A percentile compares a stretch with the other conserved stretches of the same genome.
Evolutionary conservation across 2,888 invertebrate species (phyloP).

Genomic region (Sphaeridia pumilis): DNA sequence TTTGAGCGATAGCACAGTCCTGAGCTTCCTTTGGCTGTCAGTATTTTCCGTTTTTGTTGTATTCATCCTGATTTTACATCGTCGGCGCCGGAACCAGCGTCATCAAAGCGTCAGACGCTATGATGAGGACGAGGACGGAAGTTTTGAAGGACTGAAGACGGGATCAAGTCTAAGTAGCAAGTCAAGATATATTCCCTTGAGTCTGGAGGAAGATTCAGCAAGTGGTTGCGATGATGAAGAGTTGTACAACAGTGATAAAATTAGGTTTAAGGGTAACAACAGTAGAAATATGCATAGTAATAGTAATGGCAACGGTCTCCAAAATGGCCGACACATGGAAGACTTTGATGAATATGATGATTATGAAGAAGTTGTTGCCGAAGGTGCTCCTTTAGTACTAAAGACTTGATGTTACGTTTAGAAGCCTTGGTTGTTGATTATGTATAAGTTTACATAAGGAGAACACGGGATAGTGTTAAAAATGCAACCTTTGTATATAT

Average conservation of each 20-base stretch:
- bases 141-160: constrained; percentile 5
- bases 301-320: neutral
- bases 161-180: constrained; percentile 6
- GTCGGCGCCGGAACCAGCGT: constrained; percentile 1
- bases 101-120: neutral
- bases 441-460: too few species aligned
- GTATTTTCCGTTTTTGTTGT: constrained; percentile 25
- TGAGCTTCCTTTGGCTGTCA: constrained; percentile 31
- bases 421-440: too few species aligned
- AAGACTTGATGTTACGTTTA: constrained; percentile 23
- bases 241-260: neutral
- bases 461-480: too few species aligned
- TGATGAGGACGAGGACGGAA: constrained; percentile 3
- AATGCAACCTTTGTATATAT: too few species aligned
- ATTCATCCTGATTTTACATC: constrained; percentile 22
- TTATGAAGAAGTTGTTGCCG: constrained; percentile 22
- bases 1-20: constrained; percentile 24
- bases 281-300: neutral
- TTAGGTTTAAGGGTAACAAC: neutral
- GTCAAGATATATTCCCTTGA: constrained; percentile 18
- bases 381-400: constrained; percentile 33
- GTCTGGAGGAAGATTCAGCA: constrained; percentile 14
- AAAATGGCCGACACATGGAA: neutral
- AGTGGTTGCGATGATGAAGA: constrained; percentile 9
- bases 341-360: constrained; percentile 18